Conservation (phyloP, 2,888 invertebrate genomes). For the Barypeithes pellucidus region DNA sequence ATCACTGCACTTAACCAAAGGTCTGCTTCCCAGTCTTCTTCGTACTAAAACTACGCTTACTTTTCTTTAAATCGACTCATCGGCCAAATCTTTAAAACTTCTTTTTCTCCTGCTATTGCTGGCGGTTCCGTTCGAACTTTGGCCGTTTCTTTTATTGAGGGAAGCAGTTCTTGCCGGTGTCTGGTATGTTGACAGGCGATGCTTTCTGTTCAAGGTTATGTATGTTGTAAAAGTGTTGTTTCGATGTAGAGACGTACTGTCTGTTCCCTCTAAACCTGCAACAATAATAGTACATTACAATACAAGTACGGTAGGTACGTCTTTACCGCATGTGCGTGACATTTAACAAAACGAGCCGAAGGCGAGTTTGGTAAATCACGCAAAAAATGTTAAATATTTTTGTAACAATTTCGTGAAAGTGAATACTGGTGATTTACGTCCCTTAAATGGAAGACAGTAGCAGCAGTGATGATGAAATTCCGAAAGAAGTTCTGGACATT, state of each 20-base stretch:
- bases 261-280: conserved; percentile 50
- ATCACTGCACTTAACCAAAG: too few species aligned
- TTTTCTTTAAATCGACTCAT: conserved; percentile 49
- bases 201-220: conserved; percentile 50
- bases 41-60: too few species aligned
- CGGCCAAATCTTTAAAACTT: conserved; percentile 35
- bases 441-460: too few species aligned
- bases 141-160: conserved; percentile 13
- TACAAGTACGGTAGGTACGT: too few species aligned
- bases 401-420: too few species aligned
- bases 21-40: neutral
- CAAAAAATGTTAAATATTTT: too few species aligned
- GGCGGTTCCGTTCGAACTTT: conserved; percentile 31
- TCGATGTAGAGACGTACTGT: conserved; percentile 46
- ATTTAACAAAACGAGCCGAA: too few species aligned
- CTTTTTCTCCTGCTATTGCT: conserved; percentile 32
- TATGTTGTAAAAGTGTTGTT: conserved; percentile 54
- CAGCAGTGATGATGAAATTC: too few species aligned
- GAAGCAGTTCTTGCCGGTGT: conserved; percentile 34
- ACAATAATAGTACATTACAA: neutral
- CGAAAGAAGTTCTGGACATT: too few species aligned
- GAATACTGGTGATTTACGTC: too few species aligned
- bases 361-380: too few species aligned
- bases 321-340: too few species aligned
- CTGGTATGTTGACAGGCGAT: conserved; percentile 40